phyloP scores from a whole-genome alignment of 2,113 vertebrate species.

The Salminus brasiliensis region DNA sequence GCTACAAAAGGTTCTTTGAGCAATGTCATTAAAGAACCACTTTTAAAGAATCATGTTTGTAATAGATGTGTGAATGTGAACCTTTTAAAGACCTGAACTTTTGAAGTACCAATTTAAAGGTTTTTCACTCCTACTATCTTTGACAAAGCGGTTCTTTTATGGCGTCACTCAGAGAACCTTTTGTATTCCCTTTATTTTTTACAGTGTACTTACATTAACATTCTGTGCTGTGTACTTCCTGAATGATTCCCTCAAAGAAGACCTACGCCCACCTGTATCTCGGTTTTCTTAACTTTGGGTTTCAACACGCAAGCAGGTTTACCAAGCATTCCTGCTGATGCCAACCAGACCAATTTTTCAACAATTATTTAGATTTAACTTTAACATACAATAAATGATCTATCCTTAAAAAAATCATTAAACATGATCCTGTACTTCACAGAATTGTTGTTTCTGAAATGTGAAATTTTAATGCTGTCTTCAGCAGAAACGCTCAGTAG shows the following conservation, averaged over 20 bases:
- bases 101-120: too few species aligned
- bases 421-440: not conserved
- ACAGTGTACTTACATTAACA: not conserved
- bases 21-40: too few species aligned
- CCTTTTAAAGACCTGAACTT: too few species aligned
- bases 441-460: too few species aligned
- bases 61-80: too few species aligned
- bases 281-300: not conserved
- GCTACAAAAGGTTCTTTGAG: too few species aligned
- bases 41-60: too few species aligned
- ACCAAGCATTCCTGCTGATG: not conserved
- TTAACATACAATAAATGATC: not conserved
- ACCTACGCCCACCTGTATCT: not conserved
- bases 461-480: not conserved
- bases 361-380: too few species aligned
- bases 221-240: not conserved
- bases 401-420: not conserved
- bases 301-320: not conserved
- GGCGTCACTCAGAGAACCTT: not conserved
- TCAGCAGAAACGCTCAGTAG: conserved; percentile 4
- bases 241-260: not conserved
- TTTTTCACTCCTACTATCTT: too few species aligned
- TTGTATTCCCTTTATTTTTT: too few species aligned
- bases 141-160: too few species aligned
- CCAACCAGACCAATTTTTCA: too few species aligned